A percentile compares a stretch with the other conserved stretches of the same genome.
Evolutionary conservation across 2,797 vertebrate species (phyloP).

Genomic region (Paguma larvata): DNA sequence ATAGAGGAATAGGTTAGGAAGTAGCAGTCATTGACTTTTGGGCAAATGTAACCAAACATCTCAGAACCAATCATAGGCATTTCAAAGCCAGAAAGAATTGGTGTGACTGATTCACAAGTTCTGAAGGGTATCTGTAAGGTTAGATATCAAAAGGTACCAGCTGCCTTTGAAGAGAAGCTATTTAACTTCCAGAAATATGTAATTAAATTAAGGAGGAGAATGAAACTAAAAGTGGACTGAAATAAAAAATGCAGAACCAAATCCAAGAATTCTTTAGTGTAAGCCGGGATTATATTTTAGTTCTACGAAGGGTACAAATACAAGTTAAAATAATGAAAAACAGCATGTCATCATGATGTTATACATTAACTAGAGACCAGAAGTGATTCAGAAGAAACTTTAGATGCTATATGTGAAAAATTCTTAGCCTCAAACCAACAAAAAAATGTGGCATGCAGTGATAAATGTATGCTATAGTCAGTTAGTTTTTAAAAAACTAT

Average conservation of each 20-base stretch:
- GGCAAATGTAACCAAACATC: conserved; percentile 16
- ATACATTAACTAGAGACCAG: not conserved
- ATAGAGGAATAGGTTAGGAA: not conserved
- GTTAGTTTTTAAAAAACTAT: not conserved
- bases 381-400: conserved; percentile 8
- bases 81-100: conserved; percentile 52
- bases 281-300: not conserved
- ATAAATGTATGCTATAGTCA: not conserved
- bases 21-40: not conserved
- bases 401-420: not conserved
- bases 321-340: conserved; percentile 39
- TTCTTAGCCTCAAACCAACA: not conserved
- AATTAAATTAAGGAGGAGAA: conserved; percentile 70
- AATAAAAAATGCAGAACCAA: conserved; percentile 53
- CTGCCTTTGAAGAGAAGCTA: conserved; percentile 69
- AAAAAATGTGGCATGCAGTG: not conserved
- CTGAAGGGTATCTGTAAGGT: conserved; percentile 61
- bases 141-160: conserved; percentile 62
- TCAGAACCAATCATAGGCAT: conserved; percentile 12
- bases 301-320: not conserved
- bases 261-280: conserved; percentile 29
- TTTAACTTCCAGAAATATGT: conserved; percentile 64
- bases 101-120: not conserved
- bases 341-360: not conserved
- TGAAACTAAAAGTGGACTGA: conserved; percentile 28